Evolutionary conservation across 1,140 invertebrate genomes (phyloP), one percentile per base, ranked within the genome.

Genomic region (Drosophila parvula): DNA sequence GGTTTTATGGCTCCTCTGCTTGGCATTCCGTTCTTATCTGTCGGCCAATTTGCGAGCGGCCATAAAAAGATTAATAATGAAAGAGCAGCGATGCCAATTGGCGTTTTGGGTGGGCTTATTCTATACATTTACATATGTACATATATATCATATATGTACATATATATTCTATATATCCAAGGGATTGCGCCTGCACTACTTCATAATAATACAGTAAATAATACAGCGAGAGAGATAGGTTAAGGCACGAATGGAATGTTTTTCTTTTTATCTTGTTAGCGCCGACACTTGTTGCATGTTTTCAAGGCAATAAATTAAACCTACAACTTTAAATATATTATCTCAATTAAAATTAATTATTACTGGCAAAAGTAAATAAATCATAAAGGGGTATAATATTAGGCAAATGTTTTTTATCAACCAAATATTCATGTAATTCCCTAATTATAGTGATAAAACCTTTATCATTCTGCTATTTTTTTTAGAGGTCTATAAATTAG

Each of bases 11-110:
- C 68, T 63, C 55, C 60, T 73, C 60, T 53, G 50, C 50, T 70
- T 58, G 47, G 38, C 41, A 53, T 55, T 77, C 16, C 27, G 30
- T 38, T 75, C 47, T 76, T 64, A 56, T 69, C 51, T 34, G 36
- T 30, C 60, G 50, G 47, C 55, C 68, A 78, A 81, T 78, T 82
- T 81, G 80, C 47, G 64, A 64, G 51, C 56, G 62, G 41, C 61
- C 65, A 82, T 82, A 85, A 85, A 79, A 58, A 88, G 75, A 76
- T 76, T 85, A 79, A 71, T 73, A 79, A 71, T 59, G 59, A 76
- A 82, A 71, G 63, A 84, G 40, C 53, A 55, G 65, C 61, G 62
- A 70, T 50, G 38, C 45, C 80, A 83, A 79, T 76, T 71, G 70
- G 45, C 71, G 50, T 71, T 38, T 67, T 75, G 80, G 71, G 71